phyloP scores from a whole-genome alignment of 2,797 vertebrate species.

The Sebastes flavidus region DNA sequence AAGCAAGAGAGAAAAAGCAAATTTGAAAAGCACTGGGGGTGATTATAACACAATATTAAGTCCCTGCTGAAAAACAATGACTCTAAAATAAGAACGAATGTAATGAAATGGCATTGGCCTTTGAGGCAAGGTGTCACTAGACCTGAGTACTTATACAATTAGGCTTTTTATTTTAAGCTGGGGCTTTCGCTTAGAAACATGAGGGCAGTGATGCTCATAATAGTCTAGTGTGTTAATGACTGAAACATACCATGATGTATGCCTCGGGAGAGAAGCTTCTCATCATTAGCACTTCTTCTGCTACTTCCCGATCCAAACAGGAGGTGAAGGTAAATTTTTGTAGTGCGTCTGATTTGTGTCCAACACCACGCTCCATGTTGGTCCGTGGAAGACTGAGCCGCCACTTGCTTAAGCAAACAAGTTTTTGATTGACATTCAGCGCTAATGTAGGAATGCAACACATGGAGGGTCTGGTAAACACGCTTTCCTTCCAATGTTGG shows the following conservation, averaged over 20 bases:
- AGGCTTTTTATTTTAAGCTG: background rate
- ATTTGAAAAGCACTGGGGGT: constrained; percentile 36
- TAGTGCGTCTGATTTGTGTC: constrained; percentile 24
- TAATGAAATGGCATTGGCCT: constrained; percentile 6
- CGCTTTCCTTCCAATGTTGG: constrained; percentile 38
- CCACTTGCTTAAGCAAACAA: constrained; percentile 19
- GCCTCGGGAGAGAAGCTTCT: background rate
- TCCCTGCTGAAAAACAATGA: constrained; percentile 21
- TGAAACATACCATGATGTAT: background rate
- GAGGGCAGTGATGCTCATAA: background rate
- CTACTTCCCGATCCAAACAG: background rate
- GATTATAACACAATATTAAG: constrained; percentile 42
- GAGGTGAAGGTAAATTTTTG: constrained; percentile 4
- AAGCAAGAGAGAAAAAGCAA: constrained; percentile 6
- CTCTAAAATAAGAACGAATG: constrained; percentile 27
- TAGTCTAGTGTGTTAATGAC: background rate
- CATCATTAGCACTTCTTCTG: background rate
- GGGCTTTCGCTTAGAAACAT: background rate
- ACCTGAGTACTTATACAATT: background rate
- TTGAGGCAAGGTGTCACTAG: constrained; percentile 28
- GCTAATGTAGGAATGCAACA: constrained; percentile 46
- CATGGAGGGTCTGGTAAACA: constrained; percentile 60
- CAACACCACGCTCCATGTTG: constrained; percentile 31
- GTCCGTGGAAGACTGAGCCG: constrained; percentile 3
- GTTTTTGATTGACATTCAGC: constrained; percentile 56